Evolutionary conservation across 2,888 invertebrate species (phyloP), one percentile per base, ranked within the genome.

Genomic region (Metellina segmentata): DNA sequence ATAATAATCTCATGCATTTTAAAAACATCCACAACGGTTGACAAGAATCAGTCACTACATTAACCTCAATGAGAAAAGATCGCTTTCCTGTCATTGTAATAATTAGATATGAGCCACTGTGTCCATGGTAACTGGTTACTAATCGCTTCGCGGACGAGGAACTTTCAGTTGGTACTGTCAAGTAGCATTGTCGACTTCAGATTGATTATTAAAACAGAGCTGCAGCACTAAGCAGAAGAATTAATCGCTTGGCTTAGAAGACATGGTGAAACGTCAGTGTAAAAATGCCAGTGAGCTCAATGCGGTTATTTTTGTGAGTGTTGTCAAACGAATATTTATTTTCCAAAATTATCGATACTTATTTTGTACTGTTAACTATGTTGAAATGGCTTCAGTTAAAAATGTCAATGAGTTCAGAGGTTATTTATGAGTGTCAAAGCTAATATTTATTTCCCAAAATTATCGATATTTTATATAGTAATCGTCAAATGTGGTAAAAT

Each of bases 161-260:
- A 75, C 75, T 85, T 85, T 85, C n/a, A 61, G 9, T 85, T 53
- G 61, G 11, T 85, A 74, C 74, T 83, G 83, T 83, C 83, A 83
- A 53, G 72, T 83, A 20, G 20, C 83, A 83, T 83, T 71, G 83
- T 13, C 20, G 74, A 51, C 72, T 20, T 16, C 51, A 71, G 74
- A 72, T 83, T 52, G 74, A 83, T 69, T 61, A 19, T 7, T 48
- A 71, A 81, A 81, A 51, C 16, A 70, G 48, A 71, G 69, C n/a
- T 4, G 34, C n/a, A 16, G 20, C 51, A 52, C 61, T 81, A 81
- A 81, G 79, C 19, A 61, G 61, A 81, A 13, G 53, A 61, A 61
- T 61, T 81, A 81, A 81, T 81, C 61, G 61, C 61, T 53, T 61
- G 61, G n/a, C 61, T 81, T 20, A 81, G 61, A 81, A 34, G 61